Conservation (phyloP, 2,113 vertebrate species). For the Bucco capensis region DNA sequence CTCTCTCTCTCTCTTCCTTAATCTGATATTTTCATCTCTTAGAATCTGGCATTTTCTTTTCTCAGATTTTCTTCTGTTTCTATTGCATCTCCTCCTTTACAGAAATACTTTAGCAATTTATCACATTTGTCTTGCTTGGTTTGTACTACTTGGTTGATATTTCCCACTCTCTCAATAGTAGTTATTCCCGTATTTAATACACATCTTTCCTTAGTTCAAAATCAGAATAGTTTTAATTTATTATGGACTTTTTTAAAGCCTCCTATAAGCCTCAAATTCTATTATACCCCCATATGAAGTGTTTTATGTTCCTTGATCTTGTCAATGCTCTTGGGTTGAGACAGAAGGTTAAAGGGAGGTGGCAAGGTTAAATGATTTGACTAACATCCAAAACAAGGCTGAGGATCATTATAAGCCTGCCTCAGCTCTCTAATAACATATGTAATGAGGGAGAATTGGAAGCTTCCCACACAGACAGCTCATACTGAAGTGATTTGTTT, state of each 20-base stretch:
- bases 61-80: neutral
- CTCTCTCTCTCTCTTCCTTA: neutral
- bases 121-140: neutral
- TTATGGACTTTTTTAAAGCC: neutral
- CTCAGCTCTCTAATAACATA: constrained; percentile 48
- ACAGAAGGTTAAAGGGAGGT: constrained; percentile 38
- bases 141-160: neutral
- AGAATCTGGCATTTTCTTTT: neutral
- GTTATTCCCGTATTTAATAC: neutral
- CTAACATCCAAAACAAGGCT: constrained; percentile 46
- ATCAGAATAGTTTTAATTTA: neutral
- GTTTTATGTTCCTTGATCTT: constrained; percentile 21
- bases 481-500: constrained; percentile 58
- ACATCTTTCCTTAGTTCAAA: neutral
- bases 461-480: constrained; percentile 15
- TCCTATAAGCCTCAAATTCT: neutral
- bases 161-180: neutral
- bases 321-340: neutral
- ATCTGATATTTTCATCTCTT: neutral
- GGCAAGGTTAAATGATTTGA: constrained; percentile 65
- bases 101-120: neutral
- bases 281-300: neutral
- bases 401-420: neutral
- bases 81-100: neutral
- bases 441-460: constrained; percentile 12